Percentiles rank a stretch among this genome's conserved stretches.
phyloP scores from a whole-genome alignment of 1,140 invertebrate genomes.

The Dinothrombium tinctorium region DNA sequence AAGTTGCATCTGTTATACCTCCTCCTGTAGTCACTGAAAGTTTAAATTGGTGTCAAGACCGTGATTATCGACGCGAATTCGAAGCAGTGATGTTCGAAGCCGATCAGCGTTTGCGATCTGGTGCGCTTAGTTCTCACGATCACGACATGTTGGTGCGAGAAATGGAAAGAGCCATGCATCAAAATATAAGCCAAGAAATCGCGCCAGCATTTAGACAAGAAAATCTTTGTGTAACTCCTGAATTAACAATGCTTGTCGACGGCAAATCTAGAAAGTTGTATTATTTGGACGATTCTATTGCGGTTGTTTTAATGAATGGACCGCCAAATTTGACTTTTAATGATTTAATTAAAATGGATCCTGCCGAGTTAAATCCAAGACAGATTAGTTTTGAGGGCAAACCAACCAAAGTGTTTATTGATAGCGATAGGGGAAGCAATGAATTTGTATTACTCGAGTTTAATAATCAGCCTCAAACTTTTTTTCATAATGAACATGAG shows the following conservation, averaged over 20 bases:
- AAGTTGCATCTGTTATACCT: no score
- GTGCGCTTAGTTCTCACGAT: not conserved
- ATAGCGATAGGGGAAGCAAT: slow-evolving; percentile 13
- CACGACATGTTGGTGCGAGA: slow-evolving; percentile 3
- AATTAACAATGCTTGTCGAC: slow-evolving; percentile 4
- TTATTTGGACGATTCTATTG: slow-evolving; percentile 7
- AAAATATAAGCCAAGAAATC: not conserved
- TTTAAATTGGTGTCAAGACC: slow-evolving; percentile 1
- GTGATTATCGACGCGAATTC: slow-evolving; percentile 8
- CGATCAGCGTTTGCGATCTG: not conserved
- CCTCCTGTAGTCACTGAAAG: no score
- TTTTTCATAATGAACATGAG: slow-evolving; percentile 19
- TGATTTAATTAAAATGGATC: slow-evolving; percentile 6
- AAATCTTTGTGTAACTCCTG: not conserved
- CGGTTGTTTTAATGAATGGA: slow-evolving; percentile 8
- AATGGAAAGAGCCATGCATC: not conserved
- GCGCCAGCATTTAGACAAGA: not conserved
- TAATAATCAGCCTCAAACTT: slow-evolving; percentile 1
- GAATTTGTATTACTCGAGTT: slow-evolving; percentile 14
- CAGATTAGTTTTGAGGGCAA: slow-evolving; percentile 45
- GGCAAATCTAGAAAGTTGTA: slow-evolving; percentile 6
- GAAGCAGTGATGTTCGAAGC: slow-evolving; percentile 1
- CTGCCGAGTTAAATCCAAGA: slow-evolving; percentile 32
- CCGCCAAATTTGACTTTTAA: slow-evolving; percentile 5
- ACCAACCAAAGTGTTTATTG: slow-evolving; percentile 17